Base-by-base conservation (phyloP, 2,113 vertebrate species). In the Labeo catla region DNA sequence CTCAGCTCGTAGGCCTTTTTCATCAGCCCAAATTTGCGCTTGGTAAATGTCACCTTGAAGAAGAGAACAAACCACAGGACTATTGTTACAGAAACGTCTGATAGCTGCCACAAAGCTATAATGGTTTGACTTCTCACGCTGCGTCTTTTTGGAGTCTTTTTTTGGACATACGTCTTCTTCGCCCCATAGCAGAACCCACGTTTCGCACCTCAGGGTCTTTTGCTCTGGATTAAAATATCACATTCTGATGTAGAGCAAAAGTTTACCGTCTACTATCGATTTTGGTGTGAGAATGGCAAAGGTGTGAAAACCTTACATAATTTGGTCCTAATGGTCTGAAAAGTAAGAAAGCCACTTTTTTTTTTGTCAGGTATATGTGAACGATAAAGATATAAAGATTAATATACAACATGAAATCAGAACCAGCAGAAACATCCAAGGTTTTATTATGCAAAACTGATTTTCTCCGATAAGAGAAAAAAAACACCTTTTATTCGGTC, bases 1-100 rank as follows among this genome's bases (percentile, higher is more conserved):
- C 98, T 99, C 95, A 99, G 94, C 93, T 99, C 98, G 0, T 99
- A 99, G 0, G 98, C 98, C 90, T 99, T 99, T 95, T 99, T 99
- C 98, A 99, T 99, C 92, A 99, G 93, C 34, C 98, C 98, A 8
- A 99, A 99, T 76, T 99, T 99, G 7, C 98, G 93, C 92, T 99
- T 99, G 91, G 97, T 99, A 91, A 99, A 99, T 0, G 97, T 99
- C 91, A 99, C 97, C 97, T 99, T 28, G 0, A 43, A 50, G 50
- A 52, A 34, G 39, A 73, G 11, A 21, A 79, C 8, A 88, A 82
- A 86, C 21, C 79, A 76, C 81, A 81, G 49, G n/a, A 79, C 28
- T 36, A 63, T 43, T 45, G 21, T 74, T 39, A 81, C 16, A 50
- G 61, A 68, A 65, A n/a, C 34, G 9, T 23, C 50, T 84, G 23